These are phyloP conservation scores for Harpegnathos saltator DNA, from an alignment of 1,140 invertebrate genomes.

Conservation along the genomic window DNA sequence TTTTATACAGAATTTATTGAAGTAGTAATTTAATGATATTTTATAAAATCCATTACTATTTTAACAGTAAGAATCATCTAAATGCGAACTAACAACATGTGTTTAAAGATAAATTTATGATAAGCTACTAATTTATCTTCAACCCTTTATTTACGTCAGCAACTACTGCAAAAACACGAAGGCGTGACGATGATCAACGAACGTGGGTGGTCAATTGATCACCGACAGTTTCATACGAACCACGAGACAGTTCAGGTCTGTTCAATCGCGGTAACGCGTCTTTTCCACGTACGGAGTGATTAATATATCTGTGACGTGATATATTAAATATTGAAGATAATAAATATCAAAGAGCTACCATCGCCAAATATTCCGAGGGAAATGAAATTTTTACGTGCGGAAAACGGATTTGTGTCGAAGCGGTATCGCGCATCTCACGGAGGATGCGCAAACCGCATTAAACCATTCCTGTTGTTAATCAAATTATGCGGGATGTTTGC, in stretches of 20 bases:
- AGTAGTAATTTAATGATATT: not conserved
- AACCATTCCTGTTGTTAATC: slow-evolving; percentile 7
- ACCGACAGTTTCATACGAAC: slow-evolving; percentile 3
- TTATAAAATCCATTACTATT: not conserved
- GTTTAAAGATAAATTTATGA: not conserved
- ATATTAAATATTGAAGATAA: not conserved
- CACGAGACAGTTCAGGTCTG: slow-evolving; percentile 1
- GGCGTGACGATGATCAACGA: not conserved
- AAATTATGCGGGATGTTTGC: slow-evolving; percentile 33
- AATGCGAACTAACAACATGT: not conserved
- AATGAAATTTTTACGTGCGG: not conserved
- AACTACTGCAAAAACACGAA: not conserved
- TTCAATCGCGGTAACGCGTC: not conserved
- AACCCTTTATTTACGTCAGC: not conserved
- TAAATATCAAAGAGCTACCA: not conserved
- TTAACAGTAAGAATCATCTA: not conserved
- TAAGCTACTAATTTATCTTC: not conserved
- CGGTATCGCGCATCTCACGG: not conserved
- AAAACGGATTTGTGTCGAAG: not conserved
- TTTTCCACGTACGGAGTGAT: not conserved
- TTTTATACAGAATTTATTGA: too few species aligned
- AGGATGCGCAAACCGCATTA: slow-evolving; percentile 1
- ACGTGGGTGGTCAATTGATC: not conserved
- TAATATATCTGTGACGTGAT: not conserved
- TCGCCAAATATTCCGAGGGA: not conserved